Percentiles rank a stretch among this genome's conserved stretches.
Conservation (phyloP, 2,797 vertebrate species). For the Gephyroberyx darwinii region DNA sequence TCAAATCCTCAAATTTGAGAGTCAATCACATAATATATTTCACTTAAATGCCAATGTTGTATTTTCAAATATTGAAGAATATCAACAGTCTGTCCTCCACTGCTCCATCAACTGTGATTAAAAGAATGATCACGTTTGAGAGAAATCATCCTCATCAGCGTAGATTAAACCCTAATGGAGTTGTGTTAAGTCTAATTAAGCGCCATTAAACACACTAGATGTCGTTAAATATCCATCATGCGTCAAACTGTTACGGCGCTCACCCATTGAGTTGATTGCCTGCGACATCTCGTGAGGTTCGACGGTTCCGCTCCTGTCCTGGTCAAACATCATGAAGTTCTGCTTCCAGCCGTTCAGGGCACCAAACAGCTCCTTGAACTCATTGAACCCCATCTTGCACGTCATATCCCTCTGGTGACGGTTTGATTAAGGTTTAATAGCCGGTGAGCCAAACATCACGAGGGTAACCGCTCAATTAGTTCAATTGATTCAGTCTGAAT, state of each 20-base stretch:
- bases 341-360: slow-evolving; percentile 92
- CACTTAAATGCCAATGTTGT: too few species aligned
- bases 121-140: not conserved
- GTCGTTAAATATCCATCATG: slow-evolving; percentile 1
- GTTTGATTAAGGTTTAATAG: slow-evolving; percentile 66
- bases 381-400: slow-evolving; percentile 92
- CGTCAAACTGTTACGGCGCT: slow-evolving; percentile 49
- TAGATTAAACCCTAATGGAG: not conserved
- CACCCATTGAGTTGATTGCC: slow-evolving; percentile 88
- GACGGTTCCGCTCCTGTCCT: slow-evolving; percentile 86
- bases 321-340: slow-evolving; percentile 91
- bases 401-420: slow-evolving; percentile 85
- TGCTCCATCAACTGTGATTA: not conserved
- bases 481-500: too few species aligned
- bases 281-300: slow-evolving; percentile 88
- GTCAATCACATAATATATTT: too few species aligned
- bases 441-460: not conserved
- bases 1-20: too few species aligned
- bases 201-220: slow-evolving; percentile 5
- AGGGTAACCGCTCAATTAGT: too few species aligned
- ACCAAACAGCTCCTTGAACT: slow-evolving; percentile 91
- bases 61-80: not conserved
- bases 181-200: slow-evolving; percentile 18
- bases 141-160: slow-evolving; percentile 2
- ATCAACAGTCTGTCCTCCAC: not conserved